These are phyloP conservation scores for Chesias legatella DNA, from an alignment of 2,888 invertebrate species.

Conservation along the genomic window DNA sequence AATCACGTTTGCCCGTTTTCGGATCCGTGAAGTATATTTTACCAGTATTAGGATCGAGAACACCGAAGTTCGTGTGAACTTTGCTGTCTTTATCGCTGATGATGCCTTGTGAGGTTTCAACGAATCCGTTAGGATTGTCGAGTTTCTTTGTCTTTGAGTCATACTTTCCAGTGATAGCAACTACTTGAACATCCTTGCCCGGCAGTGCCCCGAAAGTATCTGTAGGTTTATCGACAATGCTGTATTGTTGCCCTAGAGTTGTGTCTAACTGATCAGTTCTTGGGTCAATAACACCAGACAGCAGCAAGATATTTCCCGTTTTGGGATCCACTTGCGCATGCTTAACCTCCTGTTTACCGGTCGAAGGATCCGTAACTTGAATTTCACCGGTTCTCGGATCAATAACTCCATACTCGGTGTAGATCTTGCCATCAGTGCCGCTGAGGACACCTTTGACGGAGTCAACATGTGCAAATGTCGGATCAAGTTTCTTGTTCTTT, in stretches of 20 bases:
- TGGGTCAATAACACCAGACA: conserved; percentile 80
- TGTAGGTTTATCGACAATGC: conserved; percentile 81
- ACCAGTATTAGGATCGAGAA: conserved; percentile 82
- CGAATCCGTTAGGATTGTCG: conserved; percentile 78
- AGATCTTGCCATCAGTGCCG: conserved; percentile 83
- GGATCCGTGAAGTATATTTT: conserved; percentile 80
- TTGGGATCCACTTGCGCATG: conserved; percentile 71
- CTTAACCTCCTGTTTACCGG: conserved; percentile 67
- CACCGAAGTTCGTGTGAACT: conserved; percentile 83
- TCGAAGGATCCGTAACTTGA: conserved; percentile 61
- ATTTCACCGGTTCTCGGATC: conserved; percentile 82
- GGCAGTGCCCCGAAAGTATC: conserved; percentile 60
- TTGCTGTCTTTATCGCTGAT: conserved; percentile 86
- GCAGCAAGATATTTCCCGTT: conserved; percentile 75
- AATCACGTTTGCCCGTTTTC: conserved; percentile 81
- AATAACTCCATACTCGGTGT: conserved; percentile 81
- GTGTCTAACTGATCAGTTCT: conserved; percentile 80
- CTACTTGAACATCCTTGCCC: conserved; percentile 77
- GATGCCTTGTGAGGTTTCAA: conserved; percentile 75
- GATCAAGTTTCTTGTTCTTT: conserved; percentile 72
- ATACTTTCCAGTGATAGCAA: conserved; percentile 81
- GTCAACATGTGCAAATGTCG: conserved; percentile 75
- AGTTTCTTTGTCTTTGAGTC: conserved; percentile 81
- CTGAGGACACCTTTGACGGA: conserved; percentile 71
- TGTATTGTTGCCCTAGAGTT: conserved; percentile 80